These are phyloP conservation scores for Trematomus bernacchii DNA, from an alignment of 2,797 vertebrate species.

Conservation along the genomic window DNA sequence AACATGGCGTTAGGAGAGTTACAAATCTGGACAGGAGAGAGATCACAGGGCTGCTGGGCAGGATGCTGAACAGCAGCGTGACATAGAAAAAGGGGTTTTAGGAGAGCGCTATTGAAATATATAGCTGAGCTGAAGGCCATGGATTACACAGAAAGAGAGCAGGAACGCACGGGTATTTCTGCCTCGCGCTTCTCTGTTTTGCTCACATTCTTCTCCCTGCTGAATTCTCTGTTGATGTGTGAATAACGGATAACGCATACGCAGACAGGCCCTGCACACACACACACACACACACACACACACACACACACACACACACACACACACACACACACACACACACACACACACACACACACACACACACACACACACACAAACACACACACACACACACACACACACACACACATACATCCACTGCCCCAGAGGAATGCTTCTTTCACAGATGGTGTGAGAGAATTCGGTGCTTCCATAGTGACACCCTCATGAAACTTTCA, in stretches of 20 bases:
- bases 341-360: conserved; percentile 16
- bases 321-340: conserved; percentile 20
- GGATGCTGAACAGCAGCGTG: conserved; percentile 38
- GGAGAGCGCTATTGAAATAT: conserved; percentile 44
- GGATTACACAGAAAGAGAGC: conserved; percentile 38
- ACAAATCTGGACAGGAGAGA: conserved; percentile 38
- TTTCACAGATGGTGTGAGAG: conserved; percentile 74
- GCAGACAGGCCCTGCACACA: conserved; percentile 52
- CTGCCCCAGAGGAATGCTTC: conserved; percentile 66
- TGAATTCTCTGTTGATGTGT: conserved; percentile 62
- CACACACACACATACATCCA: conserved; percentile 37
- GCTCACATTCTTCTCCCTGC: conserved; percentile 40
- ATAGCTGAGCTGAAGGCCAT: conserved; percentile 50
- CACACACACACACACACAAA: conserved; percentile 26
- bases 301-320: conserved; percentile 33
- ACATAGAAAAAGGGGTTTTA: conserved; percentile 54
- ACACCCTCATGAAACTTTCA: conserved; percentile 77
- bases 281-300: conserved; percentile 43
- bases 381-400: conserved; percentile 10
- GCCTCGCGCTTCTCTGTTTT: conserved; percentile 29
- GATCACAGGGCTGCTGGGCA: conserved; percentile 36
- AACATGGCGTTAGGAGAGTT: background rate
- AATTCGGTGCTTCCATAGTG: conserved; percentile 65
- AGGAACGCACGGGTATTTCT: conserved; percentile 28
- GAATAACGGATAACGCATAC: conserved; percentile 63